A percentile compares a stretch with the other conserved stretches of the same genome.
phyloP scores from a whole-genome alignment of 2,888 invertebrate species.

The Cynaeus angustus region DNA sequence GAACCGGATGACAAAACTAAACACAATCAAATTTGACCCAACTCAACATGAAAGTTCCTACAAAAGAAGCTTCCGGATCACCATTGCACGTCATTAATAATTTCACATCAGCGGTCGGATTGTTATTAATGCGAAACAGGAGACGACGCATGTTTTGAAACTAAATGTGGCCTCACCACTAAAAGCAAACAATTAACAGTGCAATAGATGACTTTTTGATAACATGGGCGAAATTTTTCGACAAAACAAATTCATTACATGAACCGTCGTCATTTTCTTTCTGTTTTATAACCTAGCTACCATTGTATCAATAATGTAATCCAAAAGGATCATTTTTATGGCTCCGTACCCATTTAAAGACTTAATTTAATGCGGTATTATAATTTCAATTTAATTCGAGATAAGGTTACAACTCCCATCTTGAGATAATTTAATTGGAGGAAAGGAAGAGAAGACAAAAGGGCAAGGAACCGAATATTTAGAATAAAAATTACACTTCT shows the following conservation, averaged over 20 bases:
- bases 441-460: neutral
- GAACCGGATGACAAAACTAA: conserved; percentile 21
- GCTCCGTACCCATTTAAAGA: neutral
- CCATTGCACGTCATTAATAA: conserved; percentile 25
- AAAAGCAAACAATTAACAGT: too few species aligned
- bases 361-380: conserved; percentile 15
- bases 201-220: too few species aligned
- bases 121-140: conserved; percentile 18
- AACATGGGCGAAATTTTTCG: too few species aligned
- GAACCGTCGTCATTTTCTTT: neutral
- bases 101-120: conserved; percentile 4
- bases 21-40: conserved; percentile 16
- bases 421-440: conserved; percentile 21
- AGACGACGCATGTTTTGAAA: neutral
- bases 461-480: too few species aligned
- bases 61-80: conserved; percentile 9
- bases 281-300: neutral
- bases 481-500: too few species aligned
- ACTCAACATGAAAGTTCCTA: conserved; percentile 5
- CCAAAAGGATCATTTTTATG: neutral
- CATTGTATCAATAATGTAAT: neutral
- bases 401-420: conserved; percentile 1
- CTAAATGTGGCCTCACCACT: too few species aligned
- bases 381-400: conserved; percentile 22
- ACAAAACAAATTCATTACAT: neutral